These are phyloP conservation scores for Apamea monoglypha DNA, from an alignment of 2,888 invertebrate species.

Conservation along the genomic window DNA sequence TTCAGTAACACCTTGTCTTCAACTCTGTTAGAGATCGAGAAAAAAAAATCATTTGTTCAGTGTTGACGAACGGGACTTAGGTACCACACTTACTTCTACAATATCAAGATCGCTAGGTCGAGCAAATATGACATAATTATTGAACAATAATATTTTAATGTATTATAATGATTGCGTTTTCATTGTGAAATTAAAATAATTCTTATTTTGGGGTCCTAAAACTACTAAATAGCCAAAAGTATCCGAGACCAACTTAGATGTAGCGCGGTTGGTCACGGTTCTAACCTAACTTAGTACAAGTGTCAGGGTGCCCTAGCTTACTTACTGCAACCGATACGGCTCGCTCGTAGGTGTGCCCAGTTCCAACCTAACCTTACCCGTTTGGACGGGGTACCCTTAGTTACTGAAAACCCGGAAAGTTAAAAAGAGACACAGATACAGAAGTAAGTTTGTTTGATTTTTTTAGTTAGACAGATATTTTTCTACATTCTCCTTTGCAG, in stretches of 20 bases:
- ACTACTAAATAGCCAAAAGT: background rate
- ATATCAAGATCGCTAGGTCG: no score
- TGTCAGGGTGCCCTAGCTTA: background rate
- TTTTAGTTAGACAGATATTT: no score
- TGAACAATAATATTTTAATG: no score
- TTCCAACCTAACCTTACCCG: background rate
- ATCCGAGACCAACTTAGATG: background rate
- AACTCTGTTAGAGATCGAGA: no score
- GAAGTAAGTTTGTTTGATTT: no score
- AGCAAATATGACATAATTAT: no score
- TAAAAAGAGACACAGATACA: no score
- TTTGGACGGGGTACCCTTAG: background rate
- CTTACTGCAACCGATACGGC: background rate
- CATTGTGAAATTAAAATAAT: background rate
- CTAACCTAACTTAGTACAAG: no score
- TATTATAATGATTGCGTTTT: background rate
- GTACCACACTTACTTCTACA: no score
- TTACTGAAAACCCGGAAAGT: background rate
- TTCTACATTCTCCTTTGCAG: background rate
- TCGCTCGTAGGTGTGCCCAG: background rate
- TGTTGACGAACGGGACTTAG: no score
- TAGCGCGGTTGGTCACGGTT: background rate
- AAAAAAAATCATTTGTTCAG: no score
- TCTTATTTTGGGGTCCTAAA: background rate
- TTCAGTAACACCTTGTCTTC: no score